Percentiles rank a stretch among this genome's conserved stretches.
These are phyloP conservation scores for Erpornis zantholeuca DNA, from an alignment of 2,113 vertebrate species.

Conservation along the genomic window DNA sequence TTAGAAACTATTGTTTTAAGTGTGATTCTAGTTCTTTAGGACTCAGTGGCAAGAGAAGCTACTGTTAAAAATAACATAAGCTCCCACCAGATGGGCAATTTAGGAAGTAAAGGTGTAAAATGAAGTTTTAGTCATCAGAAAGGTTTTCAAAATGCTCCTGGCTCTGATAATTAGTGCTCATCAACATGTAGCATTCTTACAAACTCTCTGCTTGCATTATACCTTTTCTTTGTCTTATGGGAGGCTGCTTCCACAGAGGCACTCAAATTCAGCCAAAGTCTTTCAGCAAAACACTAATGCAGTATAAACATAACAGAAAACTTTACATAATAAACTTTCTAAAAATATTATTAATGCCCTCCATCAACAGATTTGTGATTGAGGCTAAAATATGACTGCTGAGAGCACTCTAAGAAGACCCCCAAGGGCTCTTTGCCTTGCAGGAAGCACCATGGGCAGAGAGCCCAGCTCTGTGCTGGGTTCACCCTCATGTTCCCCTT, in stretches of 20 bases:
- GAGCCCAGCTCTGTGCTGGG: background rate
- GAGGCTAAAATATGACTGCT: background rate
- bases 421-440: too few relatives aligned
- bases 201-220: background rate
- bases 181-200: background rate
- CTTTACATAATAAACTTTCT: background rate
- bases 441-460: fast-evolving
- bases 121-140: background rate
- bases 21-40: background rate
- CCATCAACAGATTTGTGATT: background rate
- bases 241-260: background rate
- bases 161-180: background rate
- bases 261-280: background rate
- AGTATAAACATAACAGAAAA: background rate
- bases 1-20: background rate
- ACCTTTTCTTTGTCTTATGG: background rate
- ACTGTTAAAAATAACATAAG: background rate
- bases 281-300: background rate
- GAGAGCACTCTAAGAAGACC: background rate
- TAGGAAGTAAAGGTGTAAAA: background rate
- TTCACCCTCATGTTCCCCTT: fast-evolving
- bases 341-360: background rate
- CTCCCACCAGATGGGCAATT: background rate
- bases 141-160: background rate
- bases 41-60: background rate